Evolutionary conservation across 2,888 invertebrate species (phyloP).

Genomic region (Amphipoea lucens): DNA sequence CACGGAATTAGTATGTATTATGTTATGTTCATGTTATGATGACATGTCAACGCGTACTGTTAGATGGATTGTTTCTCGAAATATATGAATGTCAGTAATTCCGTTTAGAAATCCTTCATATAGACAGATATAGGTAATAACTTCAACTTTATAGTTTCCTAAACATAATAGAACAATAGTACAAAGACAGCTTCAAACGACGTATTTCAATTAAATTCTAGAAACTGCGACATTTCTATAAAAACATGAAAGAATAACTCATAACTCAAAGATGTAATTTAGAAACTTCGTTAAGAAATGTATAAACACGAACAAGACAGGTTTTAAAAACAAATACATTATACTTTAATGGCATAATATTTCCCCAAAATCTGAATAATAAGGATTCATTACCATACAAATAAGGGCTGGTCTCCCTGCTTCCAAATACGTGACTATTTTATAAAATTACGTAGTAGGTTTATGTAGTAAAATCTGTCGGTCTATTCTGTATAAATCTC

Average conservation of each 20-base stretch:
- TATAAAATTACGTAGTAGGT: background rate
- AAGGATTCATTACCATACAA: slow-evolving; percentile 38
- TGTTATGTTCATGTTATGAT: background rate
- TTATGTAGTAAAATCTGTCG: background rate
- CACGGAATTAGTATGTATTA: slow-evolving; percentile 7
- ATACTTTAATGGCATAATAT: slow-evolving; percentile 30
- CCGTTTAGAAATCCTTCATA: background rate
- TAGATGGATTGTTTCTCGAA: background rate
- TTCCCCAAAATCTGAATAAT: slow-evolving; percentile 37
- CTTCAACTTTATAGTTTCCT: background rate
- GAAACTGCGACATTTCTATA: background rate
- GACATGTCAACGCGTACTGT: slow-evolving; percentile 1
- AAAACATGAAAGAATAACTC: slow-evolving; percentile 5
- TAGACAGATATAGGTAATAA: background rate
- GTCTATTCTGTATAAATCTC: background rate
- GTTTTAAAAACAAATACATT: slow-evolving; percentile 15
- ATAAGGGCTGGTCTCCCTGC: slow-evolving; percentile 31
- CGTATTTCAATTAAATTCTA: background rate
- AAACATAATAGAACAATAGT: background rate
- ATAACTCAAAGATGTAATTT: slow-evolving; percentile 1
- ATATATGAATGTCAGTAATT: background rate
- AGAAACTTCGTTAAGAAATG: background rate
- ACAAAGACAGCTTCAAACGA: background rate
- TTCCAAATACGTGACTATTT: slow-evolving; percentile 29
- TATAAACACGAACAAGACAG: background rate